These are phyloP conservation scores for Neotoxoptera formosana DNA, from an alignment of 1,140 invertebrate genomes.

Conservation along the genomic window DNA sequence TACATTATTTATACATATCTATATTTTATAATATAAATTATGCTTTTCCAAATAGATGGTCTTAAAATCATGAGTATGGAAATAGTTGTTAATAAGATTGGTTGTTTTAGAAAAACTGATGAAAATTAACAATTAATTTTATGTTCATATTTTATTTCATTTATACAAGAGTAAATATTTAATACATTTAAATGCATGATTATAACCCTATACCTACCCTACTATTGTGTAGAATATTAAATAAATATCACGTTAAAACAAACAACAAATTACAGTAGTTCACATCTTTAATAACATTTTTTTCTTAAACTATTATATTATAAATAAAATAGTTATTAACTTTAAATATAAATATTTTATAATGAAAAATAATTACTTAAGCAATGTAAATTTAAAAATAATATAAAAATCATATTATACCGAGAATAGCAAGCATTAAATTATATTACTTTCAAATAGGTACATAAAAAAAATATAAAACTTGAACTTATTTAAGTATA, in stretches of 20 bases:
- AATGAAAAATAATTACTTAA: no score
- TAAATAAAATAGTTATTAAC: not conserved
- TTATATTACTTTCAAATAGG: not conserved
- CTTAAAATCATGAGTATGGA: not conserved
- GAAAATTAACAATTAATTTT: not conserved
- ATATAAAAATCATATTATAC: not conserved
- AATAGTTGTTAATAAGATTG: not conserved
- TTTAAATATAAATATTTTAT: not conserved
- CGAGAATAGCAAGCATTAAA: not conserved
- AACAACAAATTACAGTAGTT: not conserved
- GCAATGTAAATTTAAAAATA: no score
- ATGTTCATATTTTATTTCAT: not conserved
- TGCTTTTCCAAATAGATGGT: not conserved
- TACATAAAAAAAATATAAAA: not conserved
- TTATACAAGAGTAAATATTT: not conserved
- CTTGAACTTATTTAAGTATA: not conserved
- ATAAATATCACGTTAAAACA: not conserved
- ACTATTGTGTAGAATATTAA: not conserved
- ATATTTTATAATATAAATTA: not conserved
- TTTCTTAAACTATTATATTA: no score
- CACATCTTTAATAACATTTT: not conserved
- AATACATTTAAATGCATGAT: slow-evolving; percentile 18
- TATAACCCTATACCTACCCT: not conserved
- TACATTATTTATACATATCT: not conserved
- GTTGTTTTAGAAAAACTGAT: not conserved